phyloP scores from a whole-genome alignment of 2,888 invertebrate genomes.

The Drosophila cognata region DNA sequence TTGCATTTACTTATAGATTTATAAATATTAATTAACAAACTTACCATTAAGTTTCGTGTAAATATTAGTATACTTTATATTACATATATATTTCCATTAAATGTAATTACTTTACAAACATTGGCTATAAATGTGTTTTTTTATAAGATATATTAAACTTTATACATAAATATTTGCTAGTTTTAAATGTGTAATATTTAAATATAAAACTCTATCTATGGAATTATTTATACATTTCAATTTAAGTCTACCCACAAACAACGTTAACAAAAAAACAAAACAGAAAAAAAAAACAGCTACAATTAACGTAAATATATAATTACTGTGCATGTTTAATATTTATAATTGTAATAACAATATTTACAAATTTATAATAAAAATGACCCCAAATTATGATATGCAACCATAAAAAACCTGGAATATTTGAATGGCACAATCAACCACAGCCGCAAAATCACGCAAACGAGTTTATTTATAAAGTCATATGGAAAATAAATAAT shows the following conservation, averaged over 20 bases:
- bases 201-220: constrained; percentile 26
- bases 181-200: constrained; percentile 57
- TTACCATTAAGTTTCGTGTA: constrained; percentile 67
- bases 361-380: constrained; percentile 32
- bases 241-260: constrained; percentile 57
- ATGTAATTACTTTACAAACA: constrained; percentile 47
- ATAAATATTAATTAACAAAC: constrained; percentile 18
- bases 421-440: constrained; percentile 45
- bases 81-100: constrained; percentile 38
- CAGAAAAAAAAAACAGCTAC: constrained; percentile 34
- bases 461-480: constrained; percentile 62
- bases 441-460: constrained; percentile 30
- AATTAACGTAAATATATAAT: constrained; percentile 63
- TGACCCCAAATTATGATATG: constrained; percentile 27
- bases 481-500: constrained; percentile 45
- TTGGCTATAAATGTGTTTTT: constrained; percentile 45
- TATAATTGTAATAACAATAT: constrained; percentile 64
- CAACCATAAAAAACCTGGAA: constrained; percentile 9
- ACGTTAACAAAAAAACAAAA: constrained; percentile 29
- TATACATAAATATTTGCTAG: constrained; percentile 41
- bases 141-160: constrained; percentile 27
- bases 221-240: constrained; percentile 64
- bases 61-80: constrained; percentile 54
- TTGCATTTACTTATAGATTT: constrained; percentile 17
- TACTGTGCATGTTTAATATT: constrained; percentile 75